Base-by-base conservation (phyloP, 2,888 invertebrate species). In the Onchidella celtica region DNA sequence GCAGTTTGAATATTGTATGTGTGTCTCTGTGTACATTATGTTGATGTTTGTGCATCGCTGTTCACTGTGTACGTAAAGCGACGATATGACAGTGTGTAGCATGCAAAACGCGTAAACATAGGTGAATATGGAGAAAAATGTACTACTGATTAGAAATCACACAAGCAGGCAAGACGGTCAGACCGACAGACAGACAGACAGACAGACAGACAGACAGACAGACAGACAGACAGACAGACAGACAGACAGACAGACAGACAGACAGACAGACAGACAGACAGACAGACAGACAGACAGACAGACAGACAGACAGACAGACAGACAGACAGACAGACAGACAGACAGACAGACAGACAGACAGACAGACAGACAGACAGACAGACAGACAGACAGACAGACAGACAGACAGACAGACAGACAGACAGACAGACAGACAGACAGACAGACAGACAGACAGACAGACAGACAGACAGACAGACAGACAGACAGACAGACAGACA, bases 221-320 rank as follows among this genome's bases (percentile, higher is more conserved):
- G 79, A 72, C 40, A 78, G 61, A 81, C 36, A 74, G 65, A 77
- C 40, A 80, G 77, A 79, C 47, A 79, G 79, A 79, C 61, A 79
- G 79, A 79, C 29, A 73, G 73, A 73, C 29, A 73, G 65, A 79
- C 21, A 73, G 79, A 63, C 29, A 79, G 61, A 72, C 34, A 72
- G 79, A 79, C 29, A 78, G 69, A 79, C 47, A 57, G 38, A 68
- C 32, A 77, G 65, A 77, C 55, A 68, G 66, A 77, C 32, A 74
- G 72, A 78, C 29, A 77, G 68, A 77, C 24, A 68, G 55, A 68
- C 34, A 77, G 55, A 65, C 32, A 47, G 68, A 47, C 32, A 47
- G 40, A 69, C 34, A 61, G 63, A 78, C 27, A 65, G 59, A 40
- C 36, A 61, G 29, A 69, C 61, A 38, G 73, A 59, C 27, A 69